These are phyloP conservation scores for Xerus rutilus DNA, from an alignment of 2,797 vertebrate species.

Conservation along the genomic window DNA sequence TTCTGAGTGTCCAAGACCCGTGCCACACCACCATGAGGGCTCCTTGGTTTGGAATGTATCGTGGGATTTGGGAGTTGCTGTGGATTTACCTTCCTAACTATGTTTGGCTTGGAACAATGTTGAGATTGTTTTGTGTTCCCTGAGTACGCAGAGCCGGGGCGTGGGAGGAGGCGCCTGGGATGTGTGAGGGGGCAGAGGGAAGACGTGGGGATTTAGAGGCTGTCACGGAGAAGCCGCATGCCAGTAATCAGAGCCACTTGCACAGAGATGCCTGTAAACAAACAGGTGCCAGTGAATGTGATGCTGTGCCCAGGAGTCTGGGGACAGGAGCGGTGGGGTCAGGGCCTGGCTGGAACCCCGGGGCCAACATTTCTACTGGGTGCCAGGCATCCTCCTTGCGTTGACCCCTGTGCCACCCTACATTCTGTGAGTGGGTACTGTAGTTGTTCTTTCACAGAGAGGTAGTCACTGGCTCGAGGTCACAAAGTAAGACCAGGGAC, in stretches of 20 bases:
- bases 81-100: slow-evolving; percentile 50
- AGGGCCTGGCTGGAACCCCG: accelerated
- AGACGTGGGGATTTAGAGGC: background rate
- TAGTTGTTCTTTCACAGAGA: background rate
- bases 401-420: background rate
- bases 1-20: accelerated
- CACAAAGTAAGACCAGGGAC: background rate
- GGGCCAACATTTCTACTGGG: accelerated
- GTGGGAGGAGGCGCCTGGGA: slow-evolving; percentile 48
- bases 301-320: accelerated
- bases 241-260: background rate
- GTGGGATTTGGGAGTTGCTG: background rate
- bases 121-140: slow-evolving; percentile 37
- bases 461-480: background rate
- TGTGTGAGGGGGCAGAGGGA: background rate
- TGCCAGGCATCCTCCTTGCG: background rate
- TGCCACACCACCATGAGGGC: accelerated
- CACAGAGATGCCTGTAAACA: background rate
- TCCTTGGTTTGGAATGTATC: background rate
- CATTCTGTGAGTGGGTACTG: accelerated
- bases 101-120: slow-evolving; percentile 59
- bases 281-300: accelerated
- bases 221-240: background rate
- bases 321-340: accelerated
- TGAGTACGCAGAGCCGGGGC: background rate